Evolutionary conservation across 2,113 vertebrate species (phyloP).

Genomic region (Dicerorhinus sumatrensis): DNA sequence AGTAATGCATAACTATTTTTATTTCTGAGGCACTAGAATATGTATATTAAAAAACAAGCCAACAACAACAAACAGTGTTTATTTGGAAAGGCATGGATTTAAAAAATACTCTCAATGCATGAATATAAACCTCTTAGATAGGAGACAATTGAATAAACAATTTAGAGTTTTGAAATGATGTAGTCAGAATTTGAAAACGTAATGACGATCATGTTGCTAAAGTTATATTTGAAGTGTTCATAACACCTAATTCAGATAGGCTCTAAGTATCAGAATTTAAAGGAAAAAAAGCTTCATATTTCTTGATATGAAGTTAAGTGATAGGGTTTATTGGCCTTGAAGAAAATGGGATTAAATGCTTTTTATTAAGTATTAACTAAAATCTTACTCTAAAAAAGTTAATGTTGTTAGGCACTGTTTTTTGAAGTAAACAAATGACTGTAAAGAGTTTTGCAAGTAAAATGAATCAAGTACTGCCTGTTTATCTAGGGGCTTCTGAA

Average conservation of each 20-base stretch:
- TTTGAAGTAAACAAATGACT: neutral
- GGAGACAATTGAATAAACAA: neutral
- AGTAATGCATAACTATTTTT: slow-evolving; percentile 42
- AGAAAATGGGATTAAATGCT: neutral
- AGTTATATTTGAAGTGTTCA: neutral
- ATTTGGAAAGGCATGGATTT: neutral
- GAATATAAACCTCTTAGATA: slow-evolving; percentile 7
- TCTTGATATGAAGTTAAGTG: slow-evolving; percentile 1
- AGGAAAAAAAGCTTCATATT: neutral
- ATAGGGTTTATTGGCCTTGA: neutral
- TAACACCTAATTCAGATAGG: neutral
- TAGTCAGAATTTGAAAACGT: slow-evolving; percentile 30
- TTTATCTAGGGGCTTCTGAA: slow-evolving; percentile 39
- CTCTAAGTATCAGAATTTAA: slow-evolving; percentile 34
- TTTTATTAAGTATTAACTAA: slow-evolving; percentile 45
- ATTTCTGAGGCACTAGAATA: slow-evolving; percentile 50
- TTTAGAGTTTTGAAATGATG: neutral
- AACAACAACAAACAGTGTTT: neutral
- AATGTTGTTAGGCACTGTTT: slow-evolving; percentile 15
- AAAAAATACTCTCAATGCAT: neutral
- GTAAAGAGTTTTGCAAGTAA: slow-evolving; percentile 24
- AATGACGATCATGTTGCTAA: neutral
- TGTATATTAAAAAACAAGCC: slow-evolving; percentile 41
- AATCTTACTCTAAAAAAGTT: slow-evolving; percentile 19
- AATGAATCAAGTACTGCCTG: neutral